Evolutionary conservation across 2,888 invertebrate genomes (phyloP), one percentile per base, ranked within the genome.

Genomic region (Cactoblastis cactorum): DNA sequence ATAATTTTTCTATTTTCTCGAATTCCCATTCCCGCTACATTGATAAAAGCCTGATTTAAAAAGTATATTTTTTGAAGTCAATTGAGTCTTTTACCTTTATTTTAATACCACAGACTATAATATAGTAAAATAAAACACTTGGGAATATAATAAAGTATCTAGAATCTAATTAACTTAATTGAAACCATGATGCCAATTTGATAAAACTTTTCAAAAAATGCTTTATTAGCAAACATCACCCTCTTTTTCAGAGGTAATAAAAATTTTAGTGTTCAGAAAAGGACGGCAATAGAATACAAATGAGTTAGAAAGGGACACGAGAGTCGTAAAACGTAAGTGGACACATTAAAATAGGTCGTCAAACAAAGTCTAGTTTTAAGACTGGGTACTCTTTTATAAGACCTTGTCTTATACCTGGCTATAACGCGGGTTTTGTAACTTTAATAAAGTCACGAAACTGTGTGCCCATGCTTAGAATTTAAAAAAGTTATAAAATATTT

Each of bases 151-250:
- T 9, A 6, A 6, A 8, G 28, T 28, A 28, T 28, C 28, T 1
- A 63, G 53, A 60, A 57, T 53, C 56, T 62, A 63, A 70, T 71
- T 72, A 71, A 77, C 70, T 76, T 79, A 78, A 80, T 79, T 80
- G 71, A 75, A 77, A 77, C 75, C 78, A 76, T 79, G 74, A 74
- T 63, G 64, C 53, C 53, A 52, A 61, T 65, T 62, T 65, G 68
- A 71, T 72, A 71, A 71, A 70, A 67, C 65, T 39, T 53, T 56
- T 56, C 61, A 58, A 69, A 67, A 63, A 62, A 53, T 45, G 64
- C 58, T 62, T 65, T 55, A 57, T 62, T 67, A 52, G 39, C 45
- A 49, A 49, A 54, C 52, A 51, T 18, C 50, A 45, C 49, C 52
- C 50, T 50, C 57, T 72, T 71, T 73, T 75, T 69, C 67, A 60